A percentile compares a stretch with the other conserved stretches of the same genome.
Conservation (phyloP, 2,797 vertebrate species). For the Loriculus beryllinus region DNA sequence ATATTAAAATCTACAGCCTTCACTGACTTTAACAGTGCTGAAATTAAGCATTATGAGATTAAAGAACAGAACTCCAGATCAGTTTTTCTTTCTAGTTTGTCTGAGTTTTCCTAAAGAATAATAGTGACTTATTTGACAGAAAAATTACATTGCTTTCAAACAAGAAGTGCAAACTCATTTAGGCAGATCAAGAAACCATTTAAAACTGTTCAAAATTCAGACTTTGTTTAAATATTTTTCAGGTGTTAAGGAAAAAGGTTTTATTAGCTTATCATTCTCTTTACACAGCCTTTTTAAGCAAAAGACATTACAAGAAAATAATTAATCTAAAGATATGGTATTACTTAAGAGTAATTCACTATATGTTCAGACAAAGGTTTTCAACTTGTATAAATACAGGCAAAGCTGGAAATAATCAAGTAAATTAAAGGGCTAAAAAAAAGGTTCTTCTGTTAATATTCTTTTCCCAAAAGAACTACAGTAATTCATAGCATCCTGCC, state of each 20-base stretch:
- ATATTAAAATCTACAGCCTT: neutral
- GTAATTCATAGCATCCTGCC: neutral
- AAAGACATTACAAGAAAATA: neutral
- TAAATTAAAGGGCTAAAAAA: neutral
- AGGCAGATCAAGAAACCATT: neutral
- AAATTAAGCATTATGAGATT: neutral
- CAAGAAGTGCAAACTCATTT: neutral
- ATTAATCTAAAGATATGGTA: neutral
- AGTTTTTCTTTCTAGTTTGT: neutral
- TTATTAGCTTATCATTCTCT: neutral
- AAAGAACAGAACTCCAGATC: neutral
- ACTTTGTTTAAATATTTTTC: neutral
- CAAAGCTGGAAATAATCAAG: slow-evolving; percentile 1
- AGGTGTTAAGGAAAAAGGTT: neutral
- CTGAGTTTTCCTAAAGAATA: neutral
- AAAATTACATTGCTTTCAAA: neutral
- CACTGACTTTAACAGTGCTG: neutral
- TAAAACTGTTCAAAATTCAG: neutral
- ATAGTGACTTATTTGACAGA: neutral
- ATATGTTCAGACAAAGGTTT: neutral
- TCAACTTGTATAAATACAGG: neutral
- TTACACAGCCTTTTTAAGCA: neutral
- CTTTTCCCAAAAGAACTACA: neutral
- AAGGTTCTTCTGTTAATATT: neutral
- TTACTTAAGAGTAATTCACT: neutral